Evolutionary conservation across 2,113 vertebrate species (phyloP), one percentile per base, ranked within the genome.

Genomic region (Pseudonaja textilis): DNA sequence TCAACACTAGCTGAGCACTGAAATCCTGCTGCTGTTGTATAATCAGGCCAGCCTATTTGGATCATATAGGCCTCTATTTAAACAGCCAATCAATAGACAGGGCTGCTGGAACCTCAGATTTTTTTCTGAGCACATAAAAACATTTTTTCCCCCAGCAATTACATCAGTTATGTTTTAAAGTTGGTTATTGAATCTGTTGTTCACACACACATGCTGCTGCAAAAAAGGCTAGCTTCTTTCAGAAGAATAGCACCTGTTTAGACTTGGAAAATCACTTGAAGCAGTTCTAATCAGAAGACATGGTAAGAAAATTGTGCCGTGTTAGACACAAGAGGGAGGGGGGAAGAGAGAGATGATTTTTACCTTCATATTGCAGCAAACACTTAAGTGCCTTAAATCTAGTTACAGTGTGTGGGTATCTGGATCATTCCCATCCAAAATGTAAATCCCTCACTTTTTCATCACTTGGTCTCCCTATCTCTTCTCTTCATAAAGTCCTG

Each of bases 21-120:
- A 93, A 96, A 97, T 97, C 95, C 95, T 95, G 93, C 97, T 96
- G 91, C 96, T 92, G 96, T 96, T 96, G 95, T 98, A 92, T 97
- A 98, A 98, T 97, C 98, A 98, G 97, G 98, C 97, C 92, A 98
- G 95, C 94, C 96, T 97, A 96, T 97, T 98, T 97, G 97, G 96
- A 97, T 97, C 97, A 97, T 98, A 98, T 96, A 97, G 97, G 95
- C 96, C 95, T 97, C 97, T 96, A 94, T 97, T 98, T 98, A 98
- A 98, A 97, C 97, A 98, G 97, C 93, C 97, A 97, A 98, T 98
- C 98, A 96, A 98, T 98, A 97, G 94, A 95, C 86, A 95, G 94
- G 95, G 6, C 93, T 95, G 96, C 94, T 94, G 85, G 89, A 97
- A 96, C 96, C 96, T 93, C 88, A 96, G 89, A 96, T 95, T 81